These are phyloP conservation scores for Orthonyx spaldingii DNA, from an alignment of 2,113 vertebrate genomes.

Conservation along the genomic window DNA sequence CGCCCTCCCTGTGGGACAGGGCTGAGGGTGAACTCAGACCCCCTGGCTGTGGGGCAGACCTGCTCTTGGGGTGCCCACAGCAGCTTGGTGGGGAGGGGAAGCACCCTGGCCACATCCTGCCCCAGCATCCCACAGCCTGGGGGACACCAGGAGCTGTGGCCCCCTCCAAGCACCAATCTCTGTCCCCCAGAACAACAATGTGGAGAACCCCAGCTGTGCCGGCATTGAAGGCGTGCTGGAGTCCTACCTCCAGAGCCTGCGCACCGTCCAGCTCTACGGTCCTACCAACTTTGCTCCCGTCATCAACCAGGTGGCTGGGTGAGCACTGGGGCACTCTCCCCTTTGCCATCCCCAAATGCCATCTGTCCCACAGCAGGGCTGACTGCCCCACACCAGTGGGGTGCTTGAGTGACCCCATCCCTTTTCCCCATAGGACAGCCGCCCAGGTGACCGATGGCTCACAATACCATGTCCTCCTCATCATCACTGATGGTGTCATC, in stretches of 20 bases:
- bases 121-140: neutral
- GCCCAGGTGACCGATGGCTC: conserved; percentile 90
- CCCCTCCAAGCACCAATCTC: neutral
- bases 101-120: neutral
- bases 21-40: neutral
- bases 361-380: neutral
- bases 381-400: neutral
- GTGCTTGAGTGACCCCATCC: neutral
- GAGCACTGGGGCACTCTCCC: conserved; percentile 10
- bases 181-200: conserved; percentile 76
- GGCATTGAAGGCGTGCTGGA: conserved; percentile 90
- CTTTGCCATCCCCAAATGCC: neutral
- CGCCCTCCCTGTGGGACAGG: neutral
- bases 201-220: conserved; percentile 83
- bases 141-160: neutral
- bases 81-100: accelerated
- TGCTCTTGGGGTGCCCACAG: neutral
- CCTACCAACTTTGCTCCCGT: conserved; percentile 93
- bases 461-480: conserved; percentile 94
- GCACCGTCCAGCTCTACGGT: conserved; percentile 89
- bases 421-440: conserved; percentile 73
- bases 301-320: conserved; percentile 94
- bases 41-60: neutral
- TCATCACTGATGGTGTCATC: conserved; percentile 97
- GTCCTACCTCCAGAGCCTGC: conserved; percentile 89